phyloP scores from a whole-genome alignment of 2,797 vertebrate genomes.

The Sebastes nivosus region DNA sequence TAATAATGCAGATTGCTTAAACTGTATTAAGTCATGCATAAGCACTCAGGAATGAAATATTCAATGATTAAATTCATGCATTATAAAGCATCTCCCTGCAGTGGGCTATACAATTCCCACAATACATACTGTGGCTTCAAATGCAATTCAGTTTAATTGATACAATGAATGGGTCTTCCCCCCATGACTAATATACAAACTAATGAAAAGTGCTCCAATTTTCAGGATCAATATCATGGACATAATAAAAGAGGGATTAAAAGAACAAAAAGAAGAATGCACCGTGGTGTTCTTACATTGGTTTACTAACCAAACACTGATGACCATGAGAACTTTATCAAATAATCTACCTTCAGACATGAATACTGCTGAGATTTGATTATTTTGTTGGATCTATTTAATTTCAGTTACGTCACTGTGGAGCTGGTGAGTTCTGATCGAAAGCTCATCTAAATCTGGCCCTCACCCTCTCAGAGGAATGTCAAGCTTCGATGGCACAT shows the following conservation, averaged over 20 bases:
- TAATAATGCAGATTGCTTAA: slow-evolving; percentile 63
- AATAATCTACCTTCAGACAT: background rate
- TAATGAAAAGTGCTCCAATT: slow-evolving; percentile 1
- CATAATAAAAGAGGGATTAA: background rate
- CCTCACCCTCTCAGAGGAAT: background rate
- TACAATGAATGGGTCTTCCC: background rate
- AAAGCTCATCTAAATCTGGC: slow-evolving; percentile 2
- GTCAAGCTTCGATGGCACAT: background rate
- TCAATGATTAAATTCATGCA: slow-evolving; percentile 56
- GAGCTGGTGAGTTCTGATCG: background rate
- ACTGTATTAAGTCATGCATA: slow-evolving; percentile 39
- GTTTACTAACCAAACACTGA: background rate
- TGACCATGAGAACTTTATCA: background rate
- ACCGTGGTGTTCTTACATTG: background rate
- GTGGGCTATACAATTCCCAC: slow-evolving; percentile 3
- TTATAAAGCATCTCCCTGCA: slow-evolving; percentile 38
- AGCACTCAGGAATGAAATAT: slow-evolving; percentile 53
- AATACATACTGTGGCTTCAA: background rate
- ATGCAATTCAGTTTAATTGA: slow-evolving; percentile 7
- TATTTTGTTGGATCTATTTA: background rate
- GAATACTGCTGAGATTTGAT: background rate
- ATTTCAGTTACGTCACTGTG: background rate
- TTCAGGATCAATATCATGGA: background rate
- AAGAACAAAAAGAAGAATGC: background rate
- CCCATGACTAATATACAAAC: background rate